Conservation (phyloP, 92 coral and sea anemone species). For the Epizoanthus fatuus region DNA sequence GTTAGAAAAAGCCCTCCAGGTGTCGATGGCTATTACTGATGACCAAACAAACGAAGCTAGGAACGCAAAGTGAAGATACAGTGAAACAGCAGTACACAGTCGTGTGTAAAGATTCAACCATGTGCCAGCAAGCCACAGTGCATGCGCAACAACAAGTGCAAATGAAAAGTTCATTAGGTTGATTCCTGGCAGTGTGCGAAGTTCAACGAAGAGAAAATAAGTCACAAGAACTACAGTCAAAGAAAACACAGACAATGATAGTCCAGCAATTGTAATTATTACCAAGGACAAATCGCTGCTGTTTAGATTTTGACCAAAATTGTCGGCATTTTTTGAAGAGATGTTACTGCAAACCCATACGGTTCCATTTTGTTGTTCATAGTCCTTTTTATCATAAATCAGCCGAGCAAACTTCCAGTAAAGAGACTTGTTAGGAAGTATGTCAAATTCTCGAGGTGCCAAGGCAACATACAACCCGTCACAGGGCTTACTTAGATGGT, state of each 20-base stretch:
- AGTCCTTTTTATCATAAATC: not conserved
- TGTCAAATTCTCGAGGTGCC: not conserved
- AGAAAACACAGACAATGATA: constrained; percentile 32
- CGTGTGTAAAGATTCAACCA: not conserved
- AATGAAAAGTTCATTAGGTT: constrained; percentile 54
- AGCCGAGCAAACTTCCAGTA: not conserved
- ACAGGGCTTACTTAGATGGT: not conserved
- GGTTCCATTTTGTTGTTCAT: not conserved
- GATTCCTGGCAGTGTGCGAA: constrained; percentile 51
- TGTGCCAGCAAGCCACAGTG: constrained; percentile 4
- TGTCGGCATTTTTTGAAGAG: not conserved
- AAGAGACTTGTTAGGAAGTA: not conserved
- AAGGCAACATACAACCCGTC: not conserved
- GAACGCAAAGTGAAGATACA: constrained; percentile 27
- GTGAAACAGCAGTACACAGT: constrained; percentile 30
- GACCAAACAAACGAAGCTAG: constrained; percentile 45
- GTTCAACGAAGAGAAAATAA: constrained; percentile 39
- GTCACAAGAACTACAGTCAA: constrained; percentile 40
- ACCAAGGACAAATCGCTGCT: too few relatives aligned
- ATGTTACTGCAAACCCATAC: not conserved
- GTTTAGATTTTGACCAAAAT: not conserved
- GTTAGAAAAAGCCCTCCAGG: constrained; percentile 38
- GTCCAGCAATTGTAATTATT: constrained; percentile 13
- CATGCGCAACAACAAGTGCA: constrained; percentile 20
- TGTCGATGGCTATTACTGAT: constrained; percentile 54